Base-by-base conservation (phyloP, 2,888 invertebrate genomes). In the Euphydryas editha region DNA sequence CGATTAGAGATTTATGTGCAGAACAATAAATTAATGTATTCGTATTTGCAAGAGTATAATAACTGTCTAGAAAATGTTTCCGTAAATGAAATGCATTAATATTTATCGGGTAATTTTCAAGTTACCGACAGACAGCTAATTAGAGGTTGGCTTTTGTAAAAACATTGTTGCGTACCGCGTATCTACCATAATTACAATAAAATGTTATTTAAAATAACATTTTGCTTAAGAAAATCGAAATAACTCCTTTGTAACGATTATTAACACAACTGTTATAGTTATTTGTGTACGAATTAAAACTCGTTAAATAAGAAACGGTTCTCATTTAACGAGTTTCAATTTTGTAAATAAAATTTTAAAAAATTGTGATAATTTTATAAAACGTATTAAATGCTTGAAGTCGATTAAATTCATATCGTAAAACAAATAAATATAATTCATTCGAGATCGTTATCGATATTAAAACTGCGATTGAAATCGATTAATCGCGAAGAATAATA, bases 401-500 rank as follows among this genome's bases (percentile, higher is more conserved):
- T 63, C 60, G 62, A 68, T 68, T 68, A 65, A 65, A 65, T 20
- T 61, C 61, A 49, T 67, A 64, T 49, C 63, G 36, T 74, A 86
- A 89, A 89, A 85, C 89, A 91, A 91, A 90, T 88, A 90, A 87
- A 78, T 83, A 85, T 87, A 85, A 88, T 81, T 89, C 86, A 86
- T 82, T 79, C 77, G 76, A 76, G 88, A 88, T 90, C 84, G 78
- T 79, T 84, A 88, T 88, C 88, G 87, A 86, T 85, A 70, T 65
- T 68, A 70, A 65, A 63, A 68, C 65, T 47, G 58, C 67, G 65
- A 66, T 63, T 61, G 69, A 65, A 68, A 68, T 63, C 62, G 68
- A 68, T 70, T 70, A 87, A 90, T 87, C 82, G 80, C 78, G 76
- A 76, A 82, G 82, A 83, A 85, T 88, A 86, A 89, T 87, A 83